Conservation (phyloP, 2,888 invertebrate species). For the Brenthis hecate region DNA sequence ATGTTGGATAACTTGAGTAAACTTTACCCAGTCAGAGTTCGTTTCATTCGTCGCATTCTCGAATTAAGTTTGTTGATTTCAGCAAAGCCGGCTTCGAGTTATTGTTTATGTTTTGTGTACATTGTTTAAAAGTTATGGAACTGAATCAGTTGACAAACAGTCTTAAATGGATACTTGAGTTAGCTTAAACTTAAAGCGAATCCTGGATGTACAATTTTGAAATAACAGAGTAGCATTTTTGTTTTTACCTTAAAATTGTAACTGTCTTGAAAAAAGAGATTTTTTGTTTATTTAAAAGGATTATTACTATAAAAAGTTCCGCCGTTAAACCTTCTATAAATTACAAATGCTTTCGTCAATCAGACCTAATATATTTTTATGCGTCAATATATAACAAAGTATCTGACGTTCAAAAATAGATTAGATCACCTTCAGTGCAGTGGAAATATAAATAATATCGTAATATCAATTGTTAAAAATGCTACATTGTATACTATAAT, state of each 20-base stretch:
- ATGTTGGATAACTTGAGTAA: slow-evolving; percentile 36
- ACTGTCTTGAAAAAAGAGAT: too few relatives aligned
- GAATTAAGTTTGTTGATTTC: slow-evolving; percentile 43
- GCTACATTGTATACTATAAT: slow-evolving; percentile 13
- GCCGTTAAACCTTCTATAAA: too few relatives aligned
- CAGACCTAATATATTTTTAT: too few relatives aligned
- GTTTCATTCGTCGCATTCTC: slow-evolving; percentile 39
- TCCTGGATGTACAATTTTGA: neutral
- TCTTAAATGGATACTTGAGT: slow-evolving; percentile 39
- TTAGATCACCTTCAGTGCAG: too few relatives aligned
- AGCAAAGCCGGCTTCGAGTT: slow-evolving; percentile 40
- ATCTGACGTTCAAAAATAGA: too few relatives aligned
- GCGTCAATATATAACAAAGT: too few relatives aligned
- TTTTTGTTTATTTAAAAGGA: too few relatives aligned
- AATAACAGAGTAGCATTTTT: slow-evolving; percentile 6
- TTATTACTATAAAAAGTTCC: too few relatives aligned
- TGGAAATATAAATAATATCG: too few relatives aligned
- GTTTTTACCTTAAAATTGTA: neutral
- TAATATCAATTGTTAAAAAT: too few relatives aligned
- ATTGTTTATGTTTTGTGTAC: slow-evolving; percentile 44
- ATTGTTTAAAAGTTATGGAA: slow-evolving; percentile 42
- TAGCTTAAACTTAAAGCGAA: slow-evolving; percentile 29
- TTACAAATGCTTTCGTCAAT: too few relatives aligned
- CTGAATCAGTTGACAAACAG: slow-evolving; percentile 42
- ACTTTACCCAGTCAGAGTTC: slow-evolving; percentile 38